A percentile compares a stretch with the other conserved stretches of the same genome.
Conservation (phyloP, 2,797 vertebrate species). For the Lithobates sylvaticus region DNA sequence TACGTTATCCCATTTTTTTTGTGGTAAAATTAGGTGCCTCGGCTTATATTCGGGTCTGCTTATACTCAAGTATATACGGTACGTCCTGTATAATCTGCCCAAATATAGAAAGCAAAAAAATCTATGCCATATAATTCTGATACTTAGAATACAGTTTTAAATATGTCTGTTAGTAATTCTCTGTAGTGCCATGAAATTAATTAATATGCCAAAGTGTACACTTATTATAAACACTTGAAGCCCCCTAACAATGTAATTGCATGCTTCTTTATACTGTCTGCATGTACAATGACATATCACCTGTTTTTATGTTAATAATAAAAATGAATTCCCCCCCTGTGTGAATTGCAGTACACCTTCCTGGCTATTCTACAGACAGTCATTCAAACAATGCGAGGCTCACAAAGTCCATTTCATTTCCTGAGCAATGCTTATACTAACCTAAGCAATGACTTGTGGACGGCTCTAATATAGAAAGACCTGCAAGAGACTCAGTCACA, state of each 20-base stretch:
- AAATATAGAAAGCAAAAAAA: no score
- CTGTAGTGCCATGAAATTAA: not conserved
- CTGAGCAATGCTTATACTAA: slow-evolving; percentile 19
- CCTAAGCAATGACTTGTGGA: slow-evolving; percentile 9
- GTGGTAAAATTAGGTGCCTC: no score
- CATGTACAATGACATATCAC: not conserved
- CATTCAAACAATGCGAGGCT: slow-evolving; percentile 8
- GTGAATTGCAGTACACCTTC: not conserved
- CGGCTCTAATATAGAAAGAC: slow-evolving; percentile 15
- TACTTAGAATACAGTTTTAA: not conserved
- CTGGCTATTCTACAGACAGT: not conserved
- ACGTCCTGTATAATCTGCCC: no score
- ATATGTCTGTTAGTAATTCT: not conserved
- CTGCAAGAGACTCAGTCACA: not conserved
- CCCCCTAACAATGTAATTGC: not conserved
- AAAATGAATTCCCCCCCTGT: not conserved
- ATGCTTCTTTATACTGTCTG: not conserved
- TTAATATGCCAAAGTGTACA: not conserved
- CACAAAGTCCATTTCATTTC: slow-evolving; percentile 42
- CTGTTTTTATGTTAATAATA: not conserved
- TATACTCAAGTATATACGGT: no score
- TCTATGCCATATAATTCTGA: not conserved
- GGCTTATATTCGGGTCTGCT: no score
- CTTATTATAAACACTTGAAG: not conserved
- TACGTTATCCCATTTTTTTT: no score